phyloP scores from a whole-genome alignment of 2,113 vertebrate genomes.

The Herpailurus yagouaroundi region DNA sequence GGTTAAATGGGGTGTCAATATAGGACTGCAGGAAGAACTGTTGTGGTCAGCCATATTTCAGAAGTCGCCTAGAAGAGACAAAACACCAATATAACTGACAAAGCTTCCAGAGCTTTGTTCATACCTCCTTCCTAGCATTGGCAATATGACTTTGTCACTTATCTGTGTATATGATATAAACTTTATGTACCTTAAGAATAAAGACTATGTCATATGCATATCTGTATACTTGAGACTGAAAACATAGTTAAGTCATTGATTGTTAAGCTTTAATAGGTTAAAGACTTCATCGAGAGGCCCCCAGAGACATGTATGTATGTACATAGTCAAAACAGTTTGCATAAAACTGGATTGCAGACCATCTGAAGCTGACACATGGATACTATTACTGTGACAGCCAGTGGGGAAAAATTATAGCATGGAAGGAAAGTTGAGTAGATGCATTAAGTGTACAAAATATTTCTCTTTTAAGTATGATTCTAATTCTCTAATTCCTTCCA shows the following conservation, averaged over 20 bases:
- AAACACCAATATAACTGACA: background rate
- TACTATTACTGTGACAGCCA: too few species aligned
- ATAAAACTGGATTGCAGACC: background rate
- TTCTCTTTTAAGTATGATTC: background rate
- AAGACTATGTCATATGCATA: background rate
- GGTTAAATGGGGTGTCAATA: background rate
- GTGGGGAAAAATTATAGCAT: background rate
- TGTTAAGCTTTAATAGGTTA: background rate
- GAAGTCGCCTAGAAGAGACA: conserved; percentile 48
- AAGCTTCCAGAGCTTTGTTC: background rate
- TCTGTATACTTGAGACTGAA: background rate
- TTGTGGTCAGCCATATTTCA: conserved; percentile 51
- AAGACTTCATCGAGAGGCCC: background rate
- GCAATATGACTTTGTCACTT: background rate
- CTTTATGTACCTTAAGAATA: background rate
- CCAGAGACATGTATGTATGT: background rate
- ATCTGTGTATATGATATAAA: background rate
- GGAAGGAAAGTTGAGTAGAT: background rate
- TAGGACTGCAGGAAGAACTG: background rate
- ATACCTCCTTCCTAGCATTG: background rate
- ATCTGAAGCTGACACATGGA: background rate
- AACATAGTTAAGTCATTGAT: background rate
- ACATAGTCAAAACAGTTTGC: background rate
- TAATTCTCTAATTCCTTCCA: conserved; percentile 26
- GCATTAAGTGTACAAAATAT: background rate